These are phyloP conservation scores for Palloptera scutellata DNA, from an alignment of 2,888 invertebrate species.

Conservation along the genomic window DNA sequence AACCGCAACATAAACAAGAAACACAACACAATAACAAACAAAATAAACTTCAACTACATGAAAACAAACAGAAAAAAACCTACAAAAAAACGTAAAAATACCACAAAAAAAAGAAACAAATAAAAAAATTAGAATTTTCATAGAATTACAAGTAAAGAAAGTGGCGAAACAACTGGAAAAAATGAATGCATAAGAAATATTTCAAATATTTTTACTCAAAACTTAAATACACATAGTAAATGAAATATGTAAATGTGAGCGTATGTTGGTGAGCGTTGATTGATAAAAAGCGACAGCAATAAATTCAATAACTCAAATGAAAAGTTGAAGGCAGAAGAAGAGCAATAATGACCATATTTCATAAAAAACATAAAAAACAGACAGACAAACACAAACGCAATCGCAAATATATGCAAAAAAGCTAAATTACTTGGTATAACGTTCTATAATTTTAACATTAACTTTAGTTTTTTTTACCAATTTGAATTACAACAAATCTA, in stretches of 20 bases:
- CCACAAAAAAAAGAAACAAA: constrained; percentile 2
- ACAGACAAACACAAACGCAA: constrained; percentile 31
- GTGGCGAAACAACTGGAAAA: constrained; percentile 17
- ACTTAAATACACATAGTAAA: constrained; percentile 37
- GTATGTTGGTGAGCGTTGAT: too few species aligned
- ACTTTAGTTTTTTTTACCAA: constrained; percentile 9
- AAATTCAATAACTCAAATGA: not conserved
- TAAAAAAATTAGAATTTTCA: constrained; percentile 24
- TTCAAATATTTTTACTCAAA: constrained; percentile 26
- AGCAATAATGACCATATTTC: not conserved
- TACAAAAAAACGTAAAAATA: constrained; percentile 43
- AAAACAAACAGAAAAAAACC: constrained; percentile 42
- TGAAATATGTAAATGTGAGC: too few species aligned
- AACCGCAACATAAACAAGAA: constrained; percentile 41
- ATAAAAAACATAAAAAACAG: constrained; percentile 28
- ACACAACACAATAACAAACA: constrained; percentile 38
- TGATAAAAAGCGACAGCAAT: constrained; percentile 30
- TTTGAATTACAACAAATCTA: constrained; percentile 4
- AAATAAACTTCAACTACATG: constrained; percentile 41
- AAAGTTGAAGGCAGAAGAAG: too few species aligned
- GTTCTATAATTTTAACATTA: constrained; percentile 9
- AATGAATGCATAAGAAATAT: constrained; percentile 20
- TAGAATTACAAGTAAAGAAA: constrained; percentile 15
- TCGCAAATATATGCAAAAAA: constrained; percentile 25
- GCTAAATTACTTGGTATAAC: not conserved